Evolutionary conservation across 2,113 vertebrate genomes (phyloP), one percentile per base, ranked within the genome.

Genomic region (Paramormyrops kingsleyae): DNA sequence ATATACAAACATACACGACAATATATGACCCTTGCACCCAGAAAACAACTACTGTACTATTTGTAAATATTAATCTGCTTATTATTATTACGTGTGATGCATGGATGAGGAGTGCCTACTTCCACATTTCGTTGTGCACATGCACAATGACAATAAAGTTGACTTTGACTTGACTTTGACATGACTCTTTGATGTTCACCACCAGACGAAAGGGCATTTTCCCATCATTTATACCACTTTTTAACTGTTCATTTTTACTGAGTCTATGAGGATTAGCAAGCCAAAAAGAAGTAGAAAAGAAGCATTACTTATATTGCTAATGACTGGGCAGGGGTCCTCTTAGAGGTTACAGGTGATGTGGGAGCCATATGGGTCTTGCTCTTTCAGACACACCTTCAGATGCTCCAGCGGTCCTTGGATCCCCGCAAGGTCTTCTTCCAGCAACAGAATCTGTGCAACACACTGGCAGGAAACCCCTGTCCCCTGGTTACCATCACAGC

Each of bases 401-500:
- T 95, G 5, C 93, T 98, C 91, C 95, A 96, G 92, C 94, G 92
- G 39, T 97, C 91, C 0, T 91, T 97, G 88, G 96, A 98, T 91
- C 94, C 92, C 1, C 90, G 90, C 89, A 94, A 95, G 91, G 91
- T 98, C 89, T 98, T 97, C 92, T 98, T 97, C 94, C 95, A 92
- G 83, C 95, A 96, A 87, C 97, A 97, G 86, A 92, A 80, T 0
- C 96, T 99, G 87, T 99, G 97, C 88, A 91, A 93, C 42, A 97
- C 97, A 0, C 91, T 99, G 15, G 96, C 96, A 74, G 98, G 97
- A 84, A 99, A 99, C 89, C 15, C 92, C 0, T 99, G 98, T 91
- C 98, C 98, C 0, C 0, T 99, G 93, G 94, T 99, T 92, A 99
- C 98, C 24, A 94, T 99, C 95, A 98, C 97, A 0, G 97, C 97